phyloP scores from a whole-genome alignment of 2,113 vertebrate species.

The Microtus pennsylvanicus region DNA sequence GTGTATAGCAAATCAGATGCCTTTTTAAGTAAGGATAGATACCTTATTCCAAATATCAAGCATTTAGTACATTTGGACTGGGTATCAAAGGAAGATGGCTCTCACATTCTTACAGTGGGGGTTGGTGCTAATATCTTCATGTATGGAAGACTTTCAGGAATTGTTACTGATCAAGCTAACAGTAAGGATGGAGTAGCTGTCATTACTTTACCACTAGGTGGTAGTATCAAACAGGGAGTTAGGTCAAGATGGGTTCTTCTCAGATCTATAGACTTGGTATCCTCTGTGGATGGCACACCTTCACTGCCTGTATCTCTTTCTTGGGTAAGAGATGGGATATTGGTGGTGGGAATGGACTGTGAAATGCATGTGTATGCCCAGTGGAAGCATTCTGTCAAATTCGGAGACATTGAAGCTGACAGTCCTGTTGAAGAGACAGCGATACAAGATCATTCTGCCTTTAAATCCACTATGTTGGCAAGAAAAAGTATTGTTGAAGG shows the following conservation, averaged over 20 bases:
- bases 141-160: slow-evolving; percentile 97
- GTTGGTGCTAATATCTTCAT: slow-evolving; percentile 98
- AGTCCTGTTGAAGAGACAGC: slow-evolving; percentile 87
- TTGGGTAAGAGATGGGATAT: slow-evolving; percentile 98
- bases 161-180: slow-evolving; percentile 94
- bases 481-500: slow-evolving; percentile 95
- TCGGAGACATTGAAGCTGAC: slow-evolving; percentile 88
- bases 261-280: slow-evolving; percentile 94
- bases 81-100: slow-evolving; percentile 99
- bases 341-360: slow-evolving; percentile 99
- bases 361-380: slow-evolving; percentile 99
- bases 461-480: slow-evolving; percentile 87
- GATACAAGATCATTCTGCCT: slow-evolving; percentile 75
- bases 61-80: slow-evolving; percentile 99
- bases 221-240: slow-evolving; percentile 98
- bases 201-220: slow-evolving; percentile 97
- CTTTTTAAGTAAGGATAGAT: slow-evolving; percentile 92
- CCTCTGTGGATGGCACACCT: slow-evolving; percentile 97
- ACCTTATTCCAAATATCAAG: slow-evolving; percentile 94
- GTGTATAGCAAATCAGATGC: slow-evolving; percentile 97
- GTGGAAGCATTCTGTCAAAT: slow-evolving; percentile 95
- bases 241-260: slow-evolving; percentile 97
- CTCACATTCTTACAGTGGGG: slow-evolving; percentile 97
- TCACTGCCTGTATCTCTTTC: slow-evolving; percentile 97
- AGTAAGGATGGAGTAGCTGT: slow-evolving; percentile 96